Evolutionary conservation across 2,113 vertebrate species (phyloP), one percentile per base, ranked within the genome.

Genomic region (Perca fluviatilis): DNA sequence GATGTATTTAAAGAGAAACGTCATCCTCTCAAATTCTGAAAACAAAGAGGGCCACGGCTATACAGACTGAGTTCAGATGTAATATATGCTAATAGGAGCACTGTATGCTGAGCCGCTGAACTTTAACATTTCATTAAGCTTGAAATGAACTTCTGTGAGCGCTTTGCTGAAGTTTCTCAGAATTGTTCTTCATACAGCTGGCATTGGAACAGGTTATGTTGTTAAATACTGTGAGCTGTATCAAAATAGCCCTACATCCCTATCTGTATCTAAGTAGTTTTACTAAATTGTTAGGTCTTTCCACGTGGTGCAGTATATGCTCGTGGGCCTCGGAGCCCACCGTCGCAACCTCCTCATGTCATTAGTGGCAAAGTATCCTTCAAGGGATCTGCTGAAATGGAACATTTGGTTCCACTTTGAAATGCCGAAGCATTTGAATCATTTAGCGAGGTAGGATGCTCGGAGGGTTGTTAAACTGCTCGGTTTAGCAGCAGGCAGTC

Each of bases 341-440:
- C 65, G 63, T 71, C 82, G 79, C 84, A 89, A 89, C 87, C 82
- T 90, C 84, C 74, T 63, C 74, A 72, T 83, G 89, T 92, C 90
- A 93, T 95, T 94, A 92, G 88, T 56, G 14, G 75, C 77, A 83
- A 82, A 86, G 67, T 78, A 83, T 90, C 86, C 93, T 93, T 87
- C 74, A 87, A 91, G 90, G 87, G 90, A 93, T 91, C 82, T 81
- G 85, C 79, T 84, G 81, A 91, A 94, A 93, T 83, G 62, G 86
- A 93, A 93, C 93, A 93, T 92, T 95, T 93, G 88, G 84, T 90
- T 93, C 88, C 84, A 84, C 91, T 93, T 93, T 94, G 91, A 95
- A 90, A 92, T 86, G 86, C 77, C 47, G 64, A 53, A 86, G 90
- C 88, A 82, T 89, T 91, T 95, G 92, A 93, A 91, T 93, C 89